These are phyloP conservation scores for Phrynocephalus guinanensis DNA, from an alignment of 2,797 vertebrate species.

Conservation along the genomic window DNA sequence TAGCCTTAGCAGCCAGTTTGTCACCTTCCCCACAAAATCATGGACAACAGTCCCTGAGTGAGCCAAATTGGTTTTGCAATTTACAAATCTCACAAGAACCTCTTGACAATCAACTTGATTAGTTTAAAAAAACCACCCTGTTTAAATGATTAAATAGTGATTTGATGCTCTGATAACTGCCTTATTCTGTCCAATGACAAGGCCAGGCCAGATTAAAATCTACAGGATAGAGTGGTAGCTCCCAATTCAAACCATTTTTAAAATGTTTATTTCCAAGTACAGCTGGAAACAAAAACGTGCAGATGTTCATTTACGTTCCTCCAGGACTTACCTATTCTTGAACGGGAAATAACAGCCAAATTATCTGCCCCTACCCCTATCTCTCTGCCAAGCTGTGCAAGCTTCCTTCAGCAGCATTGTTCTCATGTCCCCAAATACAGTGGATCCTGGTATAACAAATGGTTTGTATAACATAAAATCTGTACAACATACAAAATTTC, in stretches of 20 bases:
- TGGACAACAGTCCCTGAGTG: no score
- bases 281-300: not conserved
- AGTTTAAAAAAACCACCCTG: no score
- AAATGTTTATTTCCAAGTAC: not conserved
- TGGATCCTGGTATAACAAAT: no score
- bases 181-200: no score
- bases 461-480: no score
- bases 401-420: constrained; percentile 1
- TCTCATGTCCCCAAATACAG: not conserved
- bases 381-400: not conserved
- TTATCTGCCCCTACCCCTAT: not conserved
- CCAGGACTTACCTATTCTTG: not conserved
- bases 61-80: no score
- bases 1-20: not conserved
- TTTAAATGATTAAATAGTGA: no score
- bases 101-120: no score
- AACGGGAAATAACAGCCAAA: not conserved
- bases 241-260: not conserved
- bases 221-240: not conserved
- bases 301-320: no score
- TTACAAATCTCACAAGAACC: no score
- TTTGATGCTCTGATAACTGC: not conserved
- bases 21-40: not conserved
- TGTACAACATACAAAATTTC: no score
- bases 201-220: not conserved